Base-by-base conservation (phyloP, 1,140 invertebrate species). In the Acromyrmex echinatior region DNA sequence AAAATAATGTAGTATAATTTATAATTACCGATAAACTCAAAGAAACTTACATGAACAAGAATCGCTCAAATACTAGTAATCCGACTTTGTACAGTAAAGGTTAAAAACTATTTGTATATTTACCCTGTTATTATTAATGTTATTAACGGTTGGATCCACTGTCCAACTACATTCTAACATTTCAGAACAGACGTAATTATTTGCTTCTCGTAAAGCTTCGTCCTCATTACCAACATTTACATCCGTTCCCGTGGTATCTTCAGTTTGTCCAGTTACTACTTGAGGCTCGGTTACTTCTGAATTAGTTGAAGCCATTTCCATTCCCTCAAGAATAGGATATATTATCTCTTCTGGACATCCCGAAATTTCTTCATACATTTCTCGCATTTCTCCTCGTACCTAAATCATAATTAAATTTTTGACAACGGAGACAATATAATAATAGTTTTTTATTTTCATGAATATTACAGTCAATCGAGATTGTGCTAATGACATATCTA, bases 111-210 rank as follows among this genome's bases (percentile, higher is more conserved):
- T 68, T 1, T 6, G 45, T 16, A 21, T 87, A 45, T 82, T 93
- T 90, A 94, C 93, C 90, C 92, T 94, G 68, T 88, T 93, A 70
- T 84, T 93, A 74, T 73, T 89, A 80, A 93, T 89, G 53, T 90
- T 93, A 88, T 93, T 94, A 88, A 95, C 93, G n/a, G 91, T 92
- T 10, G 93, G 90, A 84, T 95, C 94, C n/a, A 94, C 92, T 9
- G 94, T 90, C 95, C 95, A 95, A 35, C 92, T 95, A 70, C 95
- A 95, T 53, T 95, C 95, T 18, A 95, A 74, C 95, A 95, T 95
- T 86, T 95, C 95, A 1, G 94, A 95, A 68, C 94, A 95, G 45
- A 95, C 95, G n/a, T 95, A 95, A 89, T 95, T 95, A 63, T 95
- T 95, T 0, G 95, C 95, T 56, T 95, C 95, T 18, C 95, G 92